Percentiles rank a stretch among this genome's conserved stretches.
Conservation (phyloP, 2,797 vertebrate genomes). For the Lacerta viridis region DNA sequence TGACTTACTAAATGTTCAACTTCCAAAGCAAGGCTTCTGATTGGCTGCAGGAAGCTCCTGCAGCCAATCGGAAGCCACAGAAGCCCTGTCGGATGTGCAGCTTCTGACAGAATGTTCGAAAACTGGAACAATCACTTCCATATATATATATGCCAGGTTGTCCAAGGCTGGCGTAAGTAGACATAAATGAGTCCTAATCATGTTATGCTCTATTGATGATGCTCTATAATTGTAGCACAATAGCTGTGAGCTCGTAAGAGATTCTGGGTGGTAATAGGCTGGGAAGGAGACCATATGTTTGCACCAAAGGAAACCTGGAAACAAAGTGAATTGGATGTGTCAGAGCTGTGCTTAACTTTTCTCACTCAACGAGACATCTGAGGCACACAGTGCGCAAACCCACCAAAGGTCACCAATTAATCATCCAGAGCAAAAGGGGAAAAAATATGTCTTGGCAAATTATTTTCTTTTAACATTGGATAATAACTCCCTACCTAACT, state of each 20-base stretch:
- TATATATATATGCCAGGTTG: neutral
- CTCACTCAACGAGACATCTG: neutral
- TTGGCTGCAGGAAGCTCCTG: no score
- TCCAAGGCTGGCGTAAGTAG: neutral
- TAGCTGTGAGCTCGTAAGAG: neutral
- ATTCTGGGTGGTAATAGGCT: neutral
- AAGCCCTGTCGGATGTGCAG: no score
- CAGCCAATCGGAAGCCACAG: no score
- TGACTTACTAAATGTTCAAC: no score
- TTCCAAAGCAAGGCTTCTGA: no score
- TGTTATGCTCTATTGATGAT: neutral
- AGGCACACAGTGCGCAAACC: neutral
- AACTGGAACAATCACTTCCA: no score
- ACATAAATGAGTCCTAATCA: neutral
- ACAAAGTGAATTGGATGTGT: neutral
- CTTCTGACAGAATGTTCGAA: no score
- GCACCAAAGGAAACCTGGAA: neutral
- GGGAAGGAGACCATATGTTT: slow-evolving; percentile 13
- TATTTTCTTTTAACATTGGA: slow-evolving; percentile 2
- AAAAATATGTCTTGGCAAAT: neutral
- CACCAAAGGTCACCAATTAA: neutral
- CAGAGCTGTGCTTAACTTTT: slow-evolving; percentile 9
- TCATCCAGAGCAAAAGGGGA: neutral
- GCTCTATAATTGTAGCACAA: neutral
- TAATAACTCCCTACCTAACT: neutral